A percentile compares a stretch with the other conserved stretches of the same genome.
phyloP scores from a whole-genome alignment of 2,888 invertebrate genomes.

The Hipparchia sbordonii region DNA sequence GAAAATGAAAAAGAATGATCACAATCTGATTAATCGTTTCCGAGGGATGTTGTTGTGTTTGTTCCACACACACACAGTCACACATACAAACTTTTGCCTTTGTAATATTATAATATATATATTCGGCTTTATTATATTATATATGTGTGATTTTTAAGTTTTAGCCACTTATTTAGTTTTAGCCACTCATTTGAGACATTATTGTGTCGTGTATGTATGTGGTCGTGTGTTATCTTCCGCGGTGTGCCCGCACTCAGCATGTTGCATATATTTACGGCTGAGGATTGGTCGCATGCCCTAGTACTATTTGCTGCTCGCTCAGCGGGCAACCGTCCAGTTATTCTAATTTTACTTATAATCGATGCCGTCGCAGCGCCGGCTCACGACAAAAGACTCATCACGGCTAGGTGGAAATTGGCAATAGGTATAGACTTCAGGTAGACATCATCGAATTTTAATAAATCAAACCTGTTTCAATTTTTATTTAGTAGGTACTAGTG shows the following conservation, averaged over 20 bases:
- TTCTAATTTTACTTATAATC: slow-evolving; percentile 82
- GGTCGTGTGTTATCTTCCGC: slow-evolving; percentile 47
- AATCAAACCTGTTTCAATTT: neutral
- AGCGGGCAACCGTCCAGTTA: slow-evolving; percentile 82
- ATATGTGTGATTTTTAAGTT: too few species aligned
- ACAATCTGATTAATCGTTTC: too few species aligned
- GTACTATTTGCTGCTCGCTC: slow-evolving; percentile 79
- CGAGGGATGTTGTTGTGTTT: too few species aligned
- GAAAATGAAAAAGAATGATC: too few species aligned
- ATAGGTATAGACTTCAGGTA: slow-evolving; percentile 34
- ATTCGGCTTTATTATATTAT: too few species aligned
- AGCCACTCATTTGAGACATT: slow-evolving; percentile 17
- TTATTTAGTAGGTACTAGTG: too few species aligned
- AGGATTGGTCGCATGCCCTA: slow-evolving; percentile 80
- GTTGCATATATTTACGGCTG: slow-evolving; percentile 68
- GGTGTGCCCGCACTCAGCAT: slow-evolving; percentile 67
- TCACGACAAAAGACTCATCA: slow-evolving; percentile 71
- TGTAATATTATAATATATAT: too few species aligned
- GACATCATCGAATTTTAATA: neutral
- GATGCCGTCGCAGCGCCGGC: slow-evolving; percentile 75
- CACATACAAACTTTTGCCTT: too few species aligned
- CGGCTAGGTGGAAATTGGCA: slow-evolving; percentile 59
- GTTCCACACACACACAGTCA: too few species aligned
- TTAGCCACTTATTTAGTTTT: neutral
- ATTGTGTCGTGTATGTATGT: slow-evolving; percentile 45